Base-by-base conservation (phyloP, 2,113 vertebrate species). In the Antidorcas marsupialis region DNA sequence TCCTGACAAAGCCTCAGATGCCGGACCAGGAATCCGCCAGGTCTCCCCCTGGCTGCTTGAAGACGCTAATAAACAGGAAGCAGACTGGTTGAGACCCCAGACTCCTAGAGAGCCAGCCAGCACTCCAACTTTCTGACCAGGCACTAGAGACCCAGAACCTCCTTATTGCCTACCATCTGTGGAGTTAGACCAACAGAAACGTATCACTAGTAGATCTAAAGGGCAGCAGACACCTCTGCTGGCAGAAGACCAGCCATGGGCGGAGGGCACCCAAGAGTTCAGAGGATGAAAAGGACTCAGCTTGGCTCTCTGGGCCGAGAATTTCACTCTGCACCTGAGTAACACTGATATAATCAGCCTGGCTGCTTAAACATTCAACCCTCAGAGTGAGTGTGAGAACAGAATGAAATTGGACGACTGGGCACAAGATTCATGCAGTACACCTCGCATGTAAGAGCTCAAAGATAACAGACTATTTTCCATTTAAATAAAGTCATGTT, bases 401-500 rank as follows among this genome's bases (percentile, higher is more conserved):
- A 89, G 62, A 92, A 67, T 15, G 7, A 45, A 60, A 83, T 3
- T 36, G 67, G 85, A 78, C 36, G 88, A 95, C 52, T 43, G 67
- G 39, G 33, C 43, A 8, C 47, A 33, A 27, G 45, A 92, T 85
- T 82, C 85, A 53, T 33, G 39, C 3, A 4, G 33, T 8, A 27
- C 3, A 12, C 88, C 94, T 43, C 12, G 45, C 30, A 25, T 7
- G 7, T 52, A 88, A 91, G 86, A 25, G 52, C 17, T 52, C 83
- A 21, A 45, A 67, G 93, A 85, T 67, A 95, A 84, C 93, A 5
- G 39, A 4, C 83, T 55, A 74, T 47, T 91, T 96, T 79, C 93
- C 91, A 94, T 87, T 95, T 79, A 93, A 78, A 97, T 94, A 88
- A 86, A 95, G 93, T 13, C 62, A 86, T 4, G 85, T 23, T 39